Conservation (phyloP, 2,113 vertebrate species). For the Dryoscopus gambensis region DNA sequence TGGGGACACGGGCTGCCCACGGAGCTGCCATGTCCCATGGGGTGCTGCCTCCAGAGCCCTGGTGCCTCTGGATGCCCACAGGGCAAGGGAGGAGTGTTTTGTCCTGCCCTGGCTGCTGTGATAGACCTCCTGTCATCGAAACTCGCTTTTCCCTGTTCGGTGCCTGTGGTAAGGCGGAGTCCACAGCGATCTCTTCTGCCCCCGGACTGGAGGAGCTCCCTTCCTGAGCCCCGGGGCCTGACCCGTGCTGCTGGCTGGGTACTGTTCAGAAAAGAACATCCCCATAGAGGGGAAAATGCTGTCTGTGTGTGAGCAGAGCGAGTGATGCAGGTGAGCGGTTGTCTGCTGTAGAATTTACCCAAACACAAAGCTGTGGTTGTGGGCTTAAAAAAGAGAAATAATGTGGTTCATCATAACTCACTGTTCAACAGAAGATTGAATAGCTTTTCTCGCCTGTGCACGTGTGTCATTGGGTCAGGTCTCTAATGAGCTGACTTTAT, state of each 20-base stretch:
- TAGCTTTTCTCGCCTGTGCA: conserved; percentile 28
- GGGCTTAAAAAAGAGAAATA: not conserved
- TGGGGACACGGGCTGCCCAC: rapidly evolving
- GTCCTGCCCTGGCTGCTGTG: not conserved
- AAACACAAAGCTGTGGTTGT: not conserved
- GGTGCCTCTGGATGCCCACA: not conserved
- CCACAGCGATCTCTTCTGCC: not conserved
- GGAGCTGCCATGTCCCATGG: rapidly evolving
- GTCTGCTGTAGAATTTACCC: not conserved
- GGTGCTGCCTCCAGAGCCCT: not conserved
- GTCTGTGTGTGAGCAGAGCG: not conserved
- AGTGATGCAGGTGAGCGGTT: rapidly evolving
- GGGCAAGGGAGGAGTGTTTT: not conserved
- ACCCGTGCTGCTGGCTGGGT: rapidly evolving
- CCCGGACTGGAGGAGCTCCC: not conserved
- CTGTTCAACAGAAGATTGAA: not conserved
- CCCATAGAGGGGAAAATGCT: not conserved
- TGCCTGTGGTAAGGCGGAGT: not conserved
- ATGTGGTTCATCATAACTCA: not conserved
- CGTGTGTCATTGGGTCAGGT: conserved; percentile 28
- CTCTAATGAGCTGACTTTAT: conserved; percentile 40
- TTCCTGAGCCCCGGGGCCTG: not conserved
- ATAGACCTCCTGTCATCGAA: not conserved
- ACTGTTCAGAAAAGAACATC: not conserved
- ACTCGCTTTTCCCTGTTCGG: not conserved